Evolutionary conservation across 2,888 invertebrate genomes (phyloP).

Genomic region (Andrena haemorrhoa): DNA sequence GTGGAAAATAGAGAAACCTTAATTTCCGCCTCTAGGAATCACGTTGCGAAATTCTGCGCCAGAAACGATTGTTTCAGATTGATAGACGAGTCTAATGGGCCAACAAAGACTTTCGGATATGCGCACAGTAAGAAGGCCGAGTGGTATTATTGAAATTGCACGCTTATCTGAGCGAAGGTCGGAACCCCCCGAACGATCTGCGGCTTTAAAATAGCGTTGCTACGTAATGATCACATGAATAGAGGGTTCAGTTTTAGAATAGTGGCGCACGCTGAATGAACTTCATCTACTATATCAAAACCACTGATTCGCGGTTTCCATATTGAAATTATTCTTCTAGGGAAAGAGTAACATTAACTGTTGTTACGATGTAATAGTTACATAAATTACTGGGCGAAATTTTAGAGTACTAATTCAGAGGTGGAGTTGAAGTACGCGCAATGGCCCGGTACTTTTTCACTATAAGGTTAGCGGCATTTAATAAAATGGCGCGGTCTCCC

Average conservation of each 20-base stretch:
- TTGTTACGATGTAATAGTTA: not conserved
- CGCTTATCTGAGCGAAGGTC: constrained; percentile 50
- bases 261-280: constrained; percentile 45
- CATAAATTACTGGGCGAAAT: not conserved
- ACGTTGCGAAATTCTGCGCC: not conserved
- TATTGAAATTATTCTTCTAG: not conserved
- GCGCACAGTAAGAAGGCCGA: constrained; percentile 43
- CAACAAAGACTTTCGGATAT: constrained; percentile 17
- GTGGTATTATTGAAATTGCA: constrained; percentile 35
- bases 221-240: constrained; percentile 56
- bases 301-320: not conserved
- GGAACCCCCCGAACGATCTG: constrained; percentile 37
- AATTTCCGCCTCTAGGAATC: not conserved
- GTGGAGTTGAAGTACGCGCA: not conserved
- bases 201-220: constrained; percentile 50
- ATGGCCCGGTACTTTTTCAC: constrained; percentile 19
- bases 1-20: not conserved
- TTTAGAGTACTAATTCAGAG: not conserved
- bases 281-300: constrained; percentile 9
- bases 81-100: constrained; percentile 2
- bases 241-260: constrained; percentile 52
- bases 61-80: not conserved
- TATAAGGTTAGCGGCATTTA: constrained; percentile 41
- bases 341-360: not conserved
- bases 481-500: constrained; percentile 39